Base-by-base conservation (phyloP, 1,140 invertebrate species). In the Aleiodes sp. region DNA sequence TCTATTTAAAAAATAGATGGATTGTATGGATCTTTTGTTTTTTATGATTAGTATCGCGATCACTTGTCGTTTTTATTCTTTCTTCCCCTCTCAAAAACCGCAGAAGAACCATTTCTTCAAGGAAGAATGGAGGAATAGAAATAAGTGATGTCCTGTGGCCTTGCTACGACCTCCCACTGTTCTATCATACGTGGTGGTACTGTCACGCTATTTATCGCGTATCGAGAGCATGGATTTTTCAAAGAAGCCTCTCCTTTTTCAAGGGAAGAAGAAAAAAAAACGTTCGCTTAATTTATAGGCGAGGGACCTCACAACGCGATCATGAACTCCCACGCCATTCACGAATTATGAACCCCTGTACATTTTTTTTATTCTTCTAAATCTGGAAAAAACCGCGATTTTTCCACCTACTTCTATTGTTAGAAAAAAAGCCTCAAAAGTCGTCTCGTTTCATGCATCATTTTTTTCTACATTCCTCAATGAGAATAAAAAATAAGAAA, bases 211-310 rank as follows among this genome's bases (percentile, higher is more conserved):
- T 77, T 77, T 80, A 71, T 43, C 64, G 56, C 72, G 62, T 33
- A 77, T 72, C 67, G 70, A 62, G 70, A 70, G 67, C 65, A 60
- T 63, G 65, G 56, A 59, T 71, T 70, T 37, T 72, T 24, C 6
- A 21, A 21, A 21, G 21, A 52, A 52, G 4, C 1, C 4, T 52
- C 16, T 19, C 19, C 24, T 8, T 2, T 8, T 19, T 24, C 21
- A 2, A 21, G 12, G 1, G 4, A 12, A 8, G 12, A 33, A 1
- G 12, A 33, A 33, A 1, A 14, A 1, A 14, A 43, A 12, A 43
- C n/a, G 9, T 46, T 69, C 68, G 65, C 63, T 31, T 80, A 81
- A 83, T 84, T 84, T 84, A 84, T 84, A 70, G 80, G 71, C 73
- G 65, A 39, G 46, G 57, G 79, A 79, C 82, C 82, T 80, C 80